phyloP scores from a whole-genome alignment of 2,113 vertebrate genomes.

The Mobula birostris region DNA sequence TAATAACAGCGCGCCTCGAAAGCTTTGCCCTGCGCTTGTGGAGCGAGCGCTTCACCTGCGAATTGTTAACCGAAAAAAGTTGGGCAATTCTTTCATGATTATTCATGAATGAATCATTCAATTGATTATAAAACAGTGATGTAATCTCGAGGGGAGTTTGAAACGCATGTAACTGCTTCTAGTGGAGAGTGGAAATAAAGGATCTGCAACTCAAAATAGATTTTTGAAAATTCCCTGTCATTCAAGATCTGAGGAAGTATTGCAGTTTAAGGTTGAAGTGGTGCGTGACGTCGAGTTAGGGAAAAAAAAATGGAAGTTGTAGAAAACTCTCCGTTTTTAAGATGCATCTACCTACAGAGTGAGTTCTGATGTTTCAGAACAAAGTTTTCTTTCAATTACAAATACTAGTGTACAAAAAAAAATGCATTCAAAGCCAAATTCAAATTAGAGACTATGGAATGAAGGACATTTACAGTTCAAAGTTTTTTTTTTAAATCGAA shows the following conservation, averaged over 20 bases:
- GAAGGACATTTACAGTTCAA: no score
- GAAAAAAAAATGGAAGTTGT: background rate
- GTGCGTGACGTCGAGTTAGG: background rate
- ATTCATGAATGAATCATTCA: background rate
- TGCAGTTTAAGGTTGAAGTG: background rate
- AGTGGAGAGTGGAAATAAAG: background rate
- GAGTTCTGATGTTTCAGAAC: no score
- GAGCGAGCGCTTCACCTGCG: background rate
- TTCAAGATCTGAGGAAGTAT: background rate
- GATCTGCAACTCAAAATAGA: background rate
- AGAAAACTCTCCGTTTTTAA: background rate
- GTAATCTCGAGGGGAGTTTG: background rate
- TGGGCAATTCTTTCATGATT: background rate
- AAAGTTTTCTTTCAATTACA: no score
- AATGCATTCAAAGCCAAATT: no score
- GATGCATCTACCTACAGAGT: background rate
- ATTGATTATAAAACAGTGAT: background rate
- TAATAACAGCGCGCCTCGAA: background rate
- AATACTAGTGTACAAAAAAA: no score
- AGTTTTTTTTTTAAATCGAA: no score
- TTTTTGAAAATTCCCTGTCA: background rate
- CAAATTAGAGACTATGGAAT: no score
- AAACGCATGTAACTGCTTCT: background rate
- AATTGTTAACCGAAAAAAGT: background rate
- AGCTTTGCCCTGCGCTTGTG: background rate